Percentiles rank a stretch among this genome's conserved stretches.
Evolutionary conservation across 1,140 invertebrate species (phyloP).

Genomic region (Bombus terrestris): DNA sequence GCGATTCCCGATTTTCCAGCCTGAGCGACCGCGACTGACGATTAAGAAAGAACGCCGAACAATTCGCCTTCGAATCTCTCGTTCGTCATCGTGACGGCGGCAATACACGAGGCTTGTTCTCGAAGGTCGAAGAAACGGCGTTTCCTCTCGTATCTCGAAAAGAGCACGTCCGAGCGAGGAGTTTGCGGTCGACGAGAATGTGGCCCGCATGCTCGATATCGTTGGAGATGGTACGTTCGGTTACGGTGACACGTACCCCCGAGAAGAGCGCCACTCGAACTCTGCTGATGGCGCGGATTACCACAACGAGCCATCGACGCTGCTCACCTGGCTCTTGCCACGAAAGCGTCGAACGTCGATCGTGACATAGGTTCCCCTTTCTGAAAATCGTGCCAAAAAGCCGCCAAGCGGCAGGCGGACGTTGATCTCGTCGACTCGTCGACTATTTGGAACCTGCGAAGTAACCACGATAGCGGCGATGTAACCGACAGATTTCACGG

Average conservation of each 20-base stretch:
- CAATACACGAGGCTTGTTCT: no score
- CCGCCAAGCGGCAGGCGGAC: no score
- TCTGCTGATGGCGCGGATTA: constrained; percentile 77
- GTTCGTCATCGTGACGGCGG: no score
- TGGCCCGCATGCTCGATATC: constrained; percentile 36
- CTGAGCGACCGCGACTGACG: fast-evolving
- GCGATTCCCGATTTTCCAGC: background rate
- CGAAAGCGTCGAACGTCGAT: background rate
- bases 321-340: constrained; percentile 77
- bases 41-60: no score
- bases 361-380: background rate
- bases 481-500: no score
- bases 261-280: constrained; percentile 68
- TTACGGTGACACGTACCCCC: constrained; percentile 66
- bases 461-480: background rate
- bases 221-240: constrained; percentile 41
- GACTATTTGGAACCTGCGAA: background rate
- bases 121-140: background rate
- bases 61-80: no score
- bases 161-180: background rate
- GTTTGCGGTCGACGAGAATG: background rate
- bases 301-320: constrained; percentile 76
- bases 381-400: background rate
- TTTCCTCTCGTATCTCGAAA: constrained; percentile 13
- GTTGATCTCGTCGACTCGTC: no score